Evolutionary conservation across 2,113 vertebrate species (phyloP).

Genomic region (Mustela lutreola): DNA sequence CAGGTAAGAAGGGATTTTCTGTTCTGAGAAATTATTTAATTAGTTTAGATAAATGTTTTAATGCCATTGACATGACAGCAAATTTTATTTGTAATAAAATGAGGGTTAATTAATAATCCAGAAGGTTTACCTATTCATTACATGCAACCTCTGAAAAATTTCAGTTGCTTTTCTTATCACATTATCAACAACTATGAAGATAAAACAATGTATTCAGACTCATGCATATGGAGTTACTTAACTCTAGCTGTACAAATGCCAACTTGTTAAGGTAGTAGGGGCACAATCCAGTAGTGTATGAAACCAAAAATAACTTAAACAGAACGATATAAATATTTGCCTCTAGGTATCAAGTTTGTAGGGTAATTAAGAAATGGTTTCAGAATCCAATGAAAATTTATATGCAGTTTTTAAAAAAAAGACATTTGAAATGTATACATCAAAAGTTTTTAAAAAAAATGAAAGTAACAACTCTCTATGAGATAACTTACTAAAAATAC

Average conservation of each 20-base stretch:
- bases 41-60: conserved; percentile 28
- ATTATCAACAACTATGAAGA: conserved; percentile 18
- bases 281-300: neutral
- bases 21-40: conserved; percentile 15
- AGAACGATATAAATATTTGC: conserved; percentile 52
- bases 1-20: neutral
- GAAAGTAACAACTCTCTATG: neutral
- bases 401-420: neutral
- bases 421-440: conserved; percentile 24
- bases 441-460: neutral
- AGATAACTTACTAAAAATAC: neutral
- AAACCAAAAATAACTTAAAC: neutral
- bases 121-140: neutral
- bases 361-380: conserved; percentile 29
- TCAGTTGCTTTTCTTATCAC: neutral
- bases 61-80: neutral
- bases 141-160: neutral
- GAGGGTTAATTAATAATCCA: conserved; percentile 31
- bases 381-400: conserved; percentile 36
- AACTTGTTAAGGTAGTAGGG: neutral
- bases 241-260: neutral
- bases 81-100: conserved; percentile 54
- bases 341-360: conserved; percentile 36
- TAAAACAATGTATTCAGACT: conserved; percentile 1
- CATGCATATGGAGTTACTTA: neutral